These are phyloP conservation scores for Brachyptera risi DNA, from an alignment of 2,888 invertebrate genomes.

Conservation along the genomic window DNA sequence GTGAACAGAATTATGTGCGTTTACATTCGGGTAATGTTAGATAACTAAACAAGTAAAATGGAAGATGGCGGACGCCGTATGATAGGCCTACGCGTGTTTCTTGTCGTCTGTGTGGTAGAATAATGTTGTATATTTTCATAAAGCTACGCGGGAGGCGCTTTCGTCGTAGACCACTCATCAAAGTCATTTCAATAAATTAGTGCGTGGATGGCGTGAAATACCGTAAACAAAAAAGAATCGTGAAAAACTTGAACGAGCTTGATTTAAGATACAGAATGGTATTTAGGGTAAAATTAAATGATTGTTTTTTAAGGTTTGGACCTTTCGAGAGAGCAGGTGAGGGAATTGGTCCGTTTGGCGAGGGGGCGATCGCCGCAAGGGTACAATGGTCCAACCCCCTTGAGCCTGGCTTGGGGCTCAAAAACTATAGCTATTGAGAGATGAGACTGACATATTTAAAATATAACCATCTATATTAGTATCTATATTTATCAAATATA, in stretches of 20 bases:
- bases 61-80: slow-evolving; percentile 12
- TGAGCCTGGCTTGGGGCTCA: not conserved
- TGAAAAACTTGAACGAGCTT: no score
- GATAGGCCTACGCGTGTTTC: not conserved
- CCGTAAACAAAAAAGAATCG: no score
- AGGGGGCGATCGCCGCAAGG: no score
- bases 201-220: slow-evolving; percentile 10
- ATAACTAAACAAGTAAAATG: not conserved
- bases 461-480: no score
- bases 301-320: not conserved
- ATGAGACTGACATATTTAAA: no score
- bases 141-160: not conserved
- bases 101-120: not conserved
- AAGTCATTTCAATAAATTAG: slow-evolving; percentile 29
- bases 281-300: not conserved
- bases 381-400: not conserved
- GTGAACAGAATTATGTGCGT: slow-evolving; percentile 32
- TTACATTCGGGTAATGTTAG: slow-evolving; percentile 19
- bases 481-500: no score
- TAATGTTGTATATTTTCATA: slow-evolving; percentile 13
- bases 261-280: not conserved
- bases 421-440: not conserved
- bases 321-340: no score
- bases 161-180: slow-evolving; percentile 27
- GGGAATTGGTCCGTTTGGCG: not conserved